A percentile compares a stretch with the other conserved stretches of the same genome.
These are phyloP conservation scores for Scrobipalpa costella DNA, from an alignment of 2,888 invertebrate species.

Conservation along the genomic window DNA sequence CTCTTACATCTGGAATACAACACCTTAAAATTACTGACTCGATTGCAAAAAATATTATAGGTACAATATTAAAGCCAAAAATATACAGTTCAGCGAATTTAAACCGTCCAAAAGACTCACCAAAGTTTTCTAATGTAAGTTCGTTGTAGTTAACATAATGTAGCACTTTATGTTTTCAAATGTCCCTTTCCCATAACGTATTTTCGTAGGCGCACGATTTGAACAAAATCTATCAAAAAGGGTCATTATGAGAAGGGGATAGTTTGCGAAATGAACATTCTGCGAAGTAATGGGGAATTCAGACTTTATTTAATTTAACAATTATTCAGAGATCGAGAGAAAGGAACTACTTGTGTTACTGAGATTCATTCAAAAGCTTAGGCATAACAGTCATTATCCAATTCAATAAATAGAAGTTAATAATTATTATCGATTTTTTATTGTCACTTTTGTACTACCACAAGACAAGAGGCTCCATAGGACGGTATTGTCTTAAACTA, in stretches of 20 bases:
- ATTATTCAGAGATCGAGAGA: conserved; percentile 20
- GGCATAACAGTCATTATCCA: conserved; percentile 14
- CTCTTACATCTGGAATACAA: too few species aligned
- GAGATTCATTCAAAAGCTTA: conserved; percentile 22
- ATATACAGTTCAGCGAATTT: conserved; percentile 42
- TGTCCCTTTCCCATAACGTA: too few species aligned
- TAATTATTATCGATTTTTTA: conserved; percentile 35
- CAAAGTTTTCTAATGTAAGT: not conserved
- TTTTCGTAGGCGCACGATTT: too few species aligned
- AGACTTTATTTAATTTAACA: conserved; percentile 24
- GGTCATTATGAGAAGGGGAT: too few species aligned
- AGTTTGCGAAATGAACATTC: too few species aligned
- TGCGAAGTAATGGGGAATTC: not conserved
- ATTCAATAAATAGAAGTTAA: conserved; percentile 12
- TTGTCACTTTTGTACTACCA: conserved; percentile 71
- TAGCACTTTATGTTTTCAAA: too few species aligned
- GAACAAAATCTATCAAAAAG: too few species aligned
- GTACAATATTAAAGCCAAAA: conserved; percentile 60
- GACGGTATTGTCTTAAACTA: conserved; percentile 45
- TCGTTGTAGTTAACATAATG: not conserved
- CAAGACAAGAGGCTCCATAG: conserved; percentile 46
- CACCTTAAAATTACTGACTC: conserved; percentile 67
- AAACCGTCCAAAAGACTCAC: not conserved
- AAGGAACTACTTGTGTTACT: conserved; percentile 20
- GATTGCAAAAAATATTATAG: conserved; percentile 61